Conservation (phyloP, 2,113 vertebrate genomes). For the Xiphias gladius region DNA sequence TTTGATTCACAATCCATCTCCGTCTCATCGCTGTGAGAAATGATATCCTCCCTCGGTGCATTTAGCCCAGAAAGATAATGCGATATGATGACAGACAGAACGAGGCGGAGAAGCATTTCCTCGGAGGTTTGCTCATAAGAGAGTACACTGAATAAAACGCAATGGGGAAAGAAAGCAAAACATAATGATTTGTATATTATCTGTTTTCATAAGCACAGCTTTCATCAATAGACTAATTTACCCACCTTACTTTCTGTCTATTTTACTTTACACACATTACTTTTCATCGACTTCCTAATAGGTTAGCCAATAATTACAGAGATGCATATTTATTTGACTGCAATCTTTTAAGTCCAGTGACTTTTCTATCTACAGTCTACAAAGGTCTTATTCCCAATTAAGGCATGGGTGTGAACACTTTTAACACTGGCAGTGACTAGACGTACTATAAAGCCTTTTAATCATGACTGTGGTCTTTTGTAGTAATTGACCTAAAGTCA, state of each 20-base stretch:
- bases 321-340: slow-evolving; percentile 55
- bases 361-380: slow-evolving; percentile 49
- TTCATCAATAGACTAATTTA: slow-evolving; percentile 38
- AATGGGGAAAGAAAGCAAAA: slow-evolving; percentile 49
- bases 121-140: slow-evolving; percentile 47
- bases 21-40: slow-evolving; percentile 55
- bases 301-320: slow-evolving; percentile 36
- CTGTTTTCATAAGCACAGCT: slow-evolving; percentile 4
- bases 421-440: slow-evolving; percentile 25
- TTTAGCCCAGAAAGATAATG: slow-evolving; percentile 64
- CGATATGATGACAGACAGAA: slow-evolving; percentile 66
- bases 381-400: slow-evolving; percentile 54
- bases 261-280: slow-evolving; percentile 27
- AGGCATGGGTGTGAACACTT: slow-evolving; percentile 57
- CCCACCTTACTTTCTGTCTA: slow-evolving; percentile 1
- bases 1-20: slow-evolving; percentile 62
- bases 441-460: slow-evolving; percentile 58
- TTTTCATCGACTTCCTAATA: slow-evolving; percentile 40
- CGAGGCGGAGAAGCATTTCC: slow-evolving; percentile 48
- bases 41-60: slow-evolving; percentile 46
- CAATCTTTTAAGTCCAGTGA: slow-evolving; percentile 50
- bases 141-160: slow-evolving; percentile 55
- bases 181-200: slow-evolving; percentile 33
- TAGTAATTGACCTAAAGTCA: slow-evolving; percentile 32
- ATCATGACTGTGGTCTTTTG: slow-evolving; percentile 69